phyloP scores from a whole-genome alignment of 2,797 vertebrate genomes.

The Heliangelus exortis region DNA sequence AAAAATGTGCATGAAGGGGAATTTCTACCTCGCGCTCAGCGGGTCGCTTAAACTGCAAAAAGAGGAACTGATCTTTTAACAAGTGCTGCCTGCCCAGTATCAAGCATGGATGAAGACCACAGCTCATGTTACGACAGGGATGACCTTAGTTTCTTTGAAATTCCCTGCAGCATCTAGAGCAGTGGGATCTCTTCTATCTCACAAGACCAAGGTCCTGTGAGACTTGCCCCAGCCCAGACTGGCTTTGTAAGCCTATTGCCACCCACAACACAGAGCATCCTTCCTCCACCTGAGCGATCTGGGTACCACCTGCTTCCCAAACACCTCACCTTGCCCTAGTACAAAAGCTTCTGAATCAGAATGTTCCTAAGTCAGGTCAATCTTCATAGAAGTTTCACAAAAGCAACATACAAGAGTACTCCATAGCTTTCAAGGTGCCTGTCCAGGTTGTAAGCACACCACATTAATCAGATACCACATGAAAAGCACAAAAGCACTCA shows the following conservation, averaged over 20 bases:
- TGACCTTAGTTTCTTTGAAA: background rate
- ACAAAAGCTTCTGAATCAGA: background rate
- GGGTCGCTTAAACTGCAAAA: background rate
- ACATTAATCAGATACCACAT: background rate
- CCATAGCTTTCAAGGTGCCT: background rate
- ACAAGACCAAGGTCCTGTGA: background rate
- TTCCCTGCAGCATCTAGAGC: background rate
- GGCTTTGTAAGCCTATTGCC: background rate
- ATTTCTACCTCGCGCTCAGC: background rate
- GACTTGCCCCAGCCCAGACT: background rate
- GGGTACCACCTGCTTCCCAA: background rate
- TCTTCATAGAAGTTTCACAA: background rate
- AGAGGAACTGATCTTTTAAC: conserved; percentile 9
- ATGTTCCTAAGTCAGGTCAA: background rate
- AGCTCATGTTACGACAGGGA: no score
- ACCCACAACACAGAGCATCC: background rate
- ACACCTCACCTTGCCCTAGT: background rate
- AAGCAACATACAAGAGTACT: background rate
- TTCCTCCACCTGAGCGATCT: background rate
- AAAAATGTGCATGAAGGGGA: background rate
- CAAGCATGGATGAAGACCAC: background rate
- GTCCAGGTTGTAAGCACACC: background rate
- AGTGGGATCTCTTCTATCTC: background rate
- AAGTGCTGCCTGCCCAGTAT: background rate
- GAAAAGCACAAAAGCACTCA: background rate